Evolutionary conservation across 2,888 invertebrate species (phyloP).

Genomic region (Torymus texanus): DNA sequence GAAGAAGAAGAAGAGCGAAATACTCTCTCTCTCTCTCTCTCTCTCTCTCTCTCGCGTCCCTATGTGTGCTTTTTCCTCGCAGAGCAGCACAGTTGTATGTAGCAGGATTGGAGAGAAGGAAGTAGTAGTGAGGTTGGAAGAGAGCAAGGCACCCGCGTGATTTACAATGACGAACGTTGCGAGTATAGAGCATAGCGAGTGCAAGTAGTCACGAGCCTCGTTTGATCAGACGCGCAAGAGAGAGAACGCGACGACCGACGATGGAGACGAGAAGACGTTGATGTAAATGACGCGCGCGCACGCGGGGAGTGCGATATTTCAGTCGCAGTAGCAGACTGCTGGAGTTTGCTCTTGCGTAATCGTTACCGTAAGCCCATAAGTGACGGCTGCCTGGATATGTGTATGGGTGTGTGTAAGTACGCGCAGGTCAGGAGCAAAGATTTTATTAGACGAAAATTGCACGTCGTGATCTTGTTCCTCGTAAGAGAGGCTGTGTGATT

Average conservation of each 20-base stretch:
- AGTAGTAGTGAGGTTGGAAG: background rate
- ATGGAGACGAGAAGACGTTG: background rate
- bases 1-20: background rate
- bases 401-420: no score
- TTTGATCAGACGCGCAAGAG: slow-evolving; percentile 30
- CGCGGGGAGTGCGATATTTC: background rate
- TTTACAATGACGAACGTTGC: background rate
- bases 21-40: background rate
- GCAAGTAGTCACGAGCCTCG: slow-evolving; percentile 19
- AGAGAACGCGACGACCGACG: background rate
- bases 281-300: slow-evolving; percentile 28
- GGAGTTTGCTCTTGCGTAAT: slow-evolving; percentile 10
- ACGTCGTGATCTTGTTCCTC: background rate
- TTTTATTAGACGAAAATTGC: background rate
- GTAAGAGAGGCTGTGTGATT: no score
- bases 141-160: background rate
- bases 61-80: no score
- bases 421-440: background rate
- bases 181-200: background rate
- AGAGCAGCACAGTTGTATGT: no score
- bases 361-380: slow-evolving; percentile 13
- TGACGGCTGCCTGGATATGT: background rate
- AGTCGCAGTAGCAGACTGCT: background rate
- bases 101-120: no score
- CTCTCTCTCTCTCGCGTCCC: no score